Conservation (phyloP, 37 sponge, comb jelly and placozoan genomes). For the Theonella swinhoei region DNA sequence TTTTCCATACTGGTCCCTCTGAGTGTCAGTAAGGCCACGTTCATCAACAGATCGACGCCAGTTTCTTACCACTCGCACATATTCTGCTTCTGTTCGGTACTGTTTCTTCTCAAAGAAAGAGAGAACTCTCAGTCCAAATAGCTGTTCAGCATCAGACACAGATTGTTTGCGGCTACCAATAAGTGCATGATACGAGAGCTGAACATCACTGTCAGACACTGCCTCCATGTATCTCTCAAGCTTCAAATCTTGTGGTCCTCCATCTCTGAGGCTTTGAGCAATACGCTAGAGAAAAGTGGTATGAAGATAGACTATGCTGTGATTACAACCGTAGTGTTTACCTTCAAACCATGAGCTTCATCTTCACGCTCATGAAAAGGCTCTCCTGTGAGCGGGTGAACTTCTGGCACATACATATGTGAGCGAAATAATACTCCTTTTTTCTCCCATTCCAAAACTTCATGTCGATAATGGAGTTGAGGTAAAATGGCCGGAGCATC, state of each 20-base stretch:
- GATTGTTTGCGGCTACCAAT: conserved; percentile 16
- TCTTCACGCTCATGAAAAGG: conserved; percentile 26
- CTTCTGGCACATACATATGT: conserved; percentile 25
- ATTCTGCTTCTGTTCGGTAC: conserved; percentile 5
- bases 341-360: background rate
- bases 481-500: conserved; percentile 9
- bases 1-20: background rate
- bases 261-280: conserved; percentile 1
- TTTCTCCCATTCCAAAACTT: conserved; percentile 4
- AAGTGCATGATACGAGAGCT: background rate
- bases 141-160: conserved; percentile 2
- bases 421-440: conserved; percentile 26
- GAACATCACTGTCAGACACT: background rate
- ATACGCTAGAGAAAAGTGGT: background rate
- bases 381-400: conserved; percentile 11
- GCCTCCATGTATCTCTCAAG: conserved; percentile 21
- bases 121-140: conserved; percentile 1
- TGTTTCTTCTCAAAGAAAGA: conserved; percentile 10
- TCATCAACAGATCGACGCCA: conserved; percentile 30
- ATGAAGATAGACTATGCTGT: background rate
- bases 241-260: background rate
- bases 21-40: conserved; percentile 14
- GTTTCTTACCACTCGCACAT: conserved; percentile 7
- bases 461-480: conserved; percentile 18
- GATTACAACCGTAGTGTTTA: background rate